Conservation (phyloP, 2,888 invertebrate species). For the Chouioia cunea region DNA sequence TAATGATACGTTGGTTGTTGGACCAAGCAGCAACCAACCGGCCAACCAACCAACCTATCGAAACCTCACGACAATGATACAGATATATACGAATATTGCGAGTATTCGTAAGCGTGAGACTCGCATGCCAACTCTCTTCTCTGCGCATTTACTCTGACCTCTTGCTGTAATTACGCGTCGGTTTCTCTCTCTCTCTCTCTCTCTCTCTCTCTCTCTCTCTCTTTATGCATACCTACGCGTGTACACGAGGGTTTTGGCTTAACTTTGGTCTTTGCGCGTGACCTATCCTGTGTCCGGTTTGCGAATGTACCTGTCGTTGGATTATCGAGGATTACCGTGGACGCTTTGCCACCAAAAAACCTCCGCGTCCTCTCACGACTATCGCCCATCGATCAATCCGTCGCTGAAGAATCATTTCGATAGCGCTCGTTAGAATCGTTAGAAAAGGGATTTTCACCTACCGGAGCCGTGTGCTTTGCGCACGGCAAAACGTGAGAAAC, state of each 20-base stretch:
- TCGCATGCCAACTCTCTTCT: not conserved
- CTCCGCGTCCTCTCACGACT: no score
- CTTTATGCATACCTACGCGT: not conserved
- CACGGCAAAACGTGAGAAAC: slow-evolving; percentile 43
- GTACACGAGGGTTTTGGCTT: not conserved
- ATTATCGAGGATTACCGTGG: no score
- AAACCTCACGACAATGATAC: slow-evolving; percentile 63
- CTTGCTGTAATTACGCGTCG: slow-evolving; percentile 24
- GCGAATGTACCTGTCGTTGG: no score
- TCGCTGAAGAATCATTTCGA: no score
- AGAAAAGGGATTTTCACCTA: no score
- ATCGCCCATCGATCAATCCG: no score
- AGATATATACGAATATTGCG: slow-evolving; percentile 53
- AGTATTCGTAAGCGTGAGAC: slow-evolving; percentile 39
- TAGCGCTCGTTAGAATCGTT: no score
- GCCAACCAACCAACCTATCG: slow-evolving; percentile 56
- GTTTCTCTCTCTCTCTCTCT: not conserved
- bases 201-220: not conserved
- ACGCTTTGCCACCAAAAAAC: no score
- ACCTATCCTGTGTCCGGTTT: no score
- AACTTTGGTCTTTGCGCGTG: no score
- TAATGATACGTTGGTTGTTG: slow-evolving; percentile 62
- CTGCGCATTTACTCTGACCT: no score
- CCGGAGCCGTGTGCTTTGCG: not conserved
- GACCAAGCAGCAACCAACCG: slow-evolving; percentile 3